Conservation (phyloP, 1,140 invertebrate species). For the Dinothrombium tinctorium region DNA sequence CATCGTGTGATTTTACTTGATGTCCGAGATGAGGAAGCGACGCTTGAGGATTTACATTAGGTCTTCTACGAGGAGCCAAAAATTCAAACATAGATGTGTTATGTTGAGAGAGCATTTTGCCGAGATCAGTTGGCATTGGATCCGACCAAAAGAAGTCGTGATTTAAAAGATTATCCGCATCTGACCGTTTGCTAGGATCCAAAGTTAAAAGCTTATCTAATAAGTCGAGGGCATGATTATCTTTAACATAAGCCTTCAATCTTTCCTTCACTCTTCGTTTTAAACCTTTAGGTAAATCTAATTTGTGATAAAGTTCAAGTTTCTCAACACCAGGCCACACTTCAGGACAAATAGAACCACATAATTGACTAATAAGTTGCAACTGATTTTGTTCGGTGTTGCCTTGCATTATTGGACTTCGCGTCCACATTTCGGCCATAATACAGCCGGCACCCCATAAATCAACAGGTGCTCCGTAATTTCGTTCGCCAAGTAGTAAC, state of each 20-base stretch:
- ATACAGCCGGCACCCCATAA: conserved; percentile 86
- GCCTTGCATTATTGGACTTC: conserved; percentile 43
- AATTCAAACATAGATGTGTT: conserved; percentile 92
- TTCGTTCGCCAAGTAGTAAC: conserved; percentile 63
- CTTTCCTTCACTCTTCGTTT: conserved; percentile 74
- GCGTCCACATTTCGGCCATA: conserved; percentile 87
- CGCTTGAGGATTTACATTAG: neutral
- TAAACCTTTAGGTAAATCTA: conserved; percentile 71
- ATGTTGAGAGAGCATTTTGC: conserved; percentile 76
- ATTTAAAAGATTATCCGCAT: conserved; percentile 77
- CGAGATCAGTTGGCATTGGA: conserved; percentile 74
- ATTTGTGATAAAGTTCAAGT: conserved; percentile 68
- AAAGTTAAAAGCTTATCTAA: conserved; percentile 74
- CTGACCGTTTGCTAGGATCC: conserved; percentile 68
- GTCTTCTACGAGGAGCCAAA: conserved; percentile 44
- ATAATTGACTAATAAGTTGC: conserved; percentile 78
- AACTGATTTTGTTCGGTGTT: conserved; percentile 88
- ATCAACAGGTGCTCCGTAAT: conserved; percentile 90
- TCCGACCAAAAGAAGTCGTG: conserved; percentile 97
- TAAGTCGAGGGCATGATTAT: conserved; percentile 71
- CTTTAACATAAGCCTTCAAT: conserved; percentile 72
- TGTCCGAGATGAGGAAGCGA: neutral
- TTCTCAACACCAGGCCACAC: conserved; percentile 78
- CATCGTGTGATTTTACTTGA: neutral
- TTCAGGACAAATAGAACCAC: conserved; percentile 68